Base-by-base conservation (phyloP, 2,888 invertebrate species). In the Trisateles emortualis region DNA sequence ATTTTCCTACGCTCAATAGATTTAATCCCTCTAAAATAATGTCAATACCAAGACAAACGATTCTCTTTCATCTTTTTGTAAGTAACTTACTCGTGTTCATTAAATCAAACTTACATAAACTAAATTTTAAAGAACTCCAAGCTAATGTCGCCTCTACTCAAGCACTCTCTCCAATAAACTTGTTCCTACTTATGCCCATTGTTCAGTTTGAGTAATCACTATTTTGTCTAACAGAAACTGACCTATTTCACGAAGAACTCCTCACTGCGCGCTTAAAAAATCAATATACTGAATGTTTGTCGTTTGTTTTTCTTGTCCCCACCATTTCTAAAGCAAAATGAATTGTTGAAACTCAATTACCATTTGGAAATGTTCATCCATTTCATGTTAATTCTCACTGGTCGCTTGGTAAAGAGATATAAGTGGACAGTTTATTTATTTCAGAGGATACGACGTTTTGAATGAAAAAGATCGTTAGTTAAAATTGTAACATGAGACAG, bases 341-440 rank as follows among this genome's bases (percentile, higher is more conserved):
- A 64, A 70, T 74, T 62, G 57, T 63, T 61, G 56, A 53, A 70
- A 66, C 66, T 59, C 56, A 53, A 68, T 71, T 60, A 63, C 49
- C 63, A 58, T 69, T 69, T 59, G 59, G 52, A 57, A 64, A 63
- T 13, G 3, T 39, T 13, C 59, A 40, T 51, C 64, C 43, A 46
- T 54, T 26, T 59, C 36, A 29, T 54, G 52, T 46, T 59, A 57
- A 57, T 60, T 60, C 45, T 44, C 47, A 52, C 48, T 48, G 52
- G 49, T 67, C 58, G 53, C 32, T 47, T 44, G 46, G 6, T 22
- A n/a, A n/a, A n/a, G n/a, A 22, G 19, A n/a, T 32, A 19, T 2
- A 35, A n/a, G 29, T 14, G 11, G 8, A 48, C 45, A 52, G 44
- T 45, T 49, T 53, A 51, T 47, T 45, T 35, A 52, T 36, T 55